Evolutionary conservation across 35 echinoderm and acorn worm species (phyloP), one percentile per base, ranked within the genome.

Genomic region (Apostichopus parvimensis): DNA sequence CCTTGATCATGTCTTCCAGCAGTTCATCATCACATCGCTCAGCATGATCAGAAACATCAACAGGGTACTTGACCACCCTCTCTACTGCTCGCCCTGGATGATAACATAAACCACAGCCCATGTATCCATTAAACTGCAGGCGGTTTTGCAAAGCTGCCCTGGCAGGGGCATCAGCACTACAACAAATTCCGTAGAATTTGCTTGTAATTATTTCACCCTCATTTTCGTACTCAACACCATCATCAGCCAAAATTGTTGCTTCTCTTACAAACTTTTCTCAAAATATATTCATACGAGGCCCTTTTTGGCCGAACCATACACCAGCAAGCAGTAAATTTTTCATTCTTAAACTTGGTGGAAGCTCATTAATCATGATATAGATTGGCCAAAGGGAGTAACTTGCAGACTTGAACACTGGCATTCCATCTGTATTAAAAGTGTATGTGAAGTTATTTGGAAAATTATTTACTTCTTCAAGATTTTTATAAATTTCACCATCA

Each of bases 391-490:
- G 59, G 10, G 85, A 94, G 90, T 57, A 90, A 0, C 76, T 71
- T 88, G 70, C 18, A 88, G 56, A 58, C 15, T 77, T 77, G 17
- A 12, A 77, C 9, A 77, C 73, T 13, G 73, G 73, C 73, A 77
- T n/a, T 7, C 15, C 73, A 26, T 77, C 73, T 21, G 73, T 77
- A 71, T 96, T 96, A 13, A 94, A 95, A 1, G 65, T 58, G 81
- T 96, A 94, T 77, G 95, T 88, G 76, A 94, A 96, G 66, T 96
- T 96, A 20, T 79, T 86, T n/a, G 57, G 28, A 91, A 93, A 77
- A 9, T 66, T 15, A 15, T 93, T 71, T 73, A 56, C 28, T 77
- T 93, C 34, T 8, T 56, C 91, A 82, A 73, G 82, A 12, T 60
- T 60, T 58, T 87, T 21, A 85, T n/a, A 58, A 52, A 92, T 58